Conservation (phyloP, 1,140 invertebrate genomes). For the Epicauta chinensis region DNA sequence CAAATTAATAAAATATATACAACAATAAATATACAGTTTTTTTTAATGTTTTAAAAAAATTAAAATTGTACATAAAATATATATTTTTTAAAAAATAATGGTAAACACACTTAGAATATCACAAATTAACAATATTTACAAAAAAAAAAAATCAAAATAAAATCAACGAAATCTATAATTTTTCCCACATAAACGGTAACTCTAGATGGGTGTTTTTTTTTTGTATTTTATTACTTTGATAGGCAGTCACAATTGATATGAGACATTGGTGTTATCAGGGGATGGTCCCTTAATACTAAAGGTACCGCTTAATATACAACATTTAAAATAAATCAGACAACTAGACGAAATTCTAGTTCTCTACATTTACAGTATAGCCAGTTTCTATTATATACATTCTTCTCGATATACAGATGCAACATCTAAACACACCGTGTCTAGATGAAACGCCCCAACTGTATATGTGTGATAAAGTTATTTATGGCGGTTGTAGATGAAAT, state of each 20-base stretch:
- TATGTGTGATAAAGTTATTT: slow-evolving; percentile 11
- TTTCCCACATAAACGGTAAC: slow-evolving; percentile 7
- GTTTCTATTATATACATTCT: no score
- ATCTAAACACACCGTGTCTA: no score
- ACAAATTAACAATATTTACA: slow-evolving; percentile 8
- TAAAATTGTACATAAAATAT: slow-evolving; percentile 17
- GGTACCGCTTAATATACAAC: slow-evolving; percentile 6
- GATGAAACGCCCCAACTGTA: no score
- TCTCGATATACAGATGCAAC: no score
- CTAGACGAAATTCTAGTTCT: not conserved
- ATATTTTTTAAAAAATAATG: slow-evolving; percentile 13
- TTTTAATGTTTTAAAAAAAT: not conserved
- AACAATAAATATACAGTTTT: slow-evolving; percentile 7
- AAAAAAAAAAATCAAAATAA: slow-evolving; percentile 6
- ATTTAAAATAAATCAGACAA: not conserved
- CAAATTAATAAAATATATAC: slow-evolving; percentile 18
- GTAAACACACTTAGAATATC: slow-evolving; percentile 14
- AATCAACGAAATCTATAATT: slow-evolving; percentile 3
- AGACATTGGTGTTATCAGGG: slow-evolving; percentile 22
- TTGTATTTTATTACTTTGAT: slow-evolving; percentile 11
- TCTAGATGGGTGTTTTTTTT: no score
- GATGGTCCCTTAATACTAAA: slow-evolving; percentile 21
- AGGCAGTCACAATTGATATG: slow-evolving; percentile 21
- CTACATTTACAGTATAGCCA: no score
- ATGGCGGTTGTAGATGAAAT: slow-evolving; percentile 13